Base-by-base conservation (phyloP, 2,797 vertebrate genomes). In the Halcyon badia region DNA sequence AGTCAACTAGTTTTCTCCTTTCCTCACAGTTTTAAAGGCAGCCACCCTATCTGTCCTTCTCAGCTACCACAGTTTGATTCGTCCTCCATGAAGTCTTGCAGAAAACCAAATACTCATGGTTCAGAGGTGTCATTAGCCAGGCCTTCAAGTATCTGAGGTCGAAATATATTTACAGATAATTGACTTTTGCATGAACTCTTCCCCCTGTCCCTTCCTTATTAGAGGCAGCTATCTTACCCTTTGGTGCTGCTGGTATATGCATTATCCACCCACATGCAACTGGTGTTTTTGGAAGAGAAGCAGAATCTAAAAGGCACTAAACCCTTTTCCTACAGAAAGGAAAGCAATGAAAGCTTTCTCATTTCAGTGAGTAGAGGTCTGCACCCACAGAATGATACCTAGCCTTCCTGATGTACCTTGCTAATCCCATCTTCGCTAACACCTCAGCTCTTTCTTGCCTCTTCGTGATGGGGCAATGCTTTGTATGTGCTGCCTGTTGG, bases 141-240 rank as follows among this genome's bases (percentile, higher is more conserved):
- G 28, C 73, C 82, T 64, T 80, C 18, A 49, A 30, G 68, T 60
- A 75, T 49, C 75, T 61, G 41, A 94, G 72, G 65, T 81, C 9
- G 6, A 94, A 91, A 75, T 89, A 58, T 80, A 57, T 80, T 86
- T 88, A 76, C 52, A 68, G 92, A 96, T 87, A 89, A 76, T 92
- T 95, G 89, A 89, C 82, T 83, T 77, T 48, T 52, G 7, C 42
- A 15, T 70, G 15, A 85, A 77, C 42, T 83, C 42, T 31, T 94
- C 68, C 65, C 39, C 46, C 44, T 30, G 31, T 56, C 46, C 51
- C 44, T 79, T 65, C 78, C 57, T 81, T 73, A 56, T 58, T 73
- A 58, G 41, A 87, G n/a, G 51, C 60, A 70, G 15, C 30, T 54
- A 12, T 77, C 52, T 68, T 81, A 61, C 54, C 49, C 66, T 51